Conservation (phyloP, 2,797 vertebrate genomes). For the Thalassophryne amazonica region DNA sequence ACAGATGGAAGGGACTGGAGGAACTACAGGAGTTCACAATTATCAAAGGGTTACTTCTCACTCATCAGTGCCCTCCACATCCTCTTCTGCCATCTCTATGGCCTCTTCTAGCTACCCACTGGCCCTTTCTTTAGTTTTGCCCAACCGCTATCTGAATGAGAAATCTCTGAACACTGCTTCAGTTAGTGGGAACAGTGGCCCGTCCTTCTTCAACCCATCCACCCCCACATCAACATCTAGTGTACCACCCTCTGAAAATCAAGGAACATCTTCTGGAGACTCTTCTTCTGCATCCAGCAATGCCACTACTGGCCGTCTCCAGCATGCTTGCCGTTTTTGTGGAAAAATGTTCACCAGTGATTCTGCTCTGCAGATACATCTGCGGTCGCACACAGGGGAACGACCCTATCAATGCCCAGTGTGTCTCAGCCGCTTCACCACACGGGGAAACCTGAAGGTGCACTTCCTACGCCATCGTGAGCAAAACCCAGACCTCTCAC, state of each 20-base stretch:
- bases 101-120: constrained; percentile 67
- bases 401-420: constrained; percentile 91
- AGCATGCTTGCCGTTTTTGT: constrained; percentile 88
- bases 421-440: constrained; percentile 91
- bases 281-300: constrained; percentile 44
- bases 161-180: constrained; percentile 71
- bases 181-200: constrained; percentile 51
- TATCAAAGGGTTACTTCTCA: constrained; percentile 57
- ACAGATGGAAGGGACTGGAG: constrained; percentile 59
- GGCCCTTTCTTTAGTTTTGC: constrained; percentile 69
- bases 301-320: constrained; percentile 47
- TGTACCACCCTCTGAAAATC: constrained; percentile 56
- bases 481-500: constrained; percentile 89
- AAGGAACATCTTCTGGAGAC: constrained; percentile 57
- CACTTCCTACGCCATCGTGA: constrained; percentile 91
- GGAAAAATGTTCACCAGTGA: constrained; percentile 90
- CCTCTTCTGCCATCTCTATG: constrained; percentile 57
- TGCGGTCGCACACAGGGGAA: constrained; percentile 91
- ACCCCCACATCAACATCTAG: constrained; percentile 54
- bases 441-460: constrained; percentile 90
- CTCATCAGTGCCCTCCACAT: constrained; percentile 60
- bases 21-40: constrained; percentile 43
- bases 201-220: constrained; percentile 65
- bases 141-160: constrained; percentile 74
- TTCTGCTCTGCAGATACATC: constrained; percentile 89